These are phyloP conservation scores for Serripes groenlandicus DNA, from an alignment of 2,888 invertebrate genomes.

Conservation along the genomic window DNA sequence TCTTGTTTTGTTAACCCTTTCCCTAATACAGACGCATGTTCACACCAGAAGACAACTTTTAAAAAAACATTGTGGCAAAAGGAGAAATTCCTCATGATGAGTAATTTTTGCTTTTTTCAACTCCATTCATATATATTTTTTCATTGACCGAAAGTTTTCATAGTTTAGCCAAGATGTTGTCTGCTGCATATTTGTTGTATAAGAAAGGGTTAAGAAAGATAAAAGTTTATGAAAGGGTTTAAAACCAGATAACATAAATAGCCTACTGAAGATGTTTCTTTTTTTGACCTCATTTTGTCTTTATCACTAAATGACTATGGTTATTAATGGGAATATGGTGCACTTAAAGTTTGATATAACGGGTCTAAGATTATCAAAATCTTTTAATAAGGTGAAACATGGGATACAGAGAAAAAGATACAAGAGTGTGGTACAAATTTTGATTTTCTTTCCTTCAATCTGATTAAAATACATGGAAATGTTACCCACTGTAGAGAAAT, in stretches of 20 bases:
- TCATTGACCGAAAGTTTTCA: not conserved
- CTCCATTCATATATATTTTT: not conserved
- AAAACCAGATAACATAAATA: not conserved
- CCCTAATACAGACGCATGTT: no score
- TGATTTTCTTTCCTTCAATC: not conserved
- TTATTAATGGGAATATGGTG: not conserved
- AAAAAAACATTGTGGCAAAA: constrained; percentile 10
- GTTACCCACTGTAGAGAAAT: no score
- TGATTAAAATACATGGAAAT: no score
- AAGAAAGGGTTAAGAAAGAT: no score
- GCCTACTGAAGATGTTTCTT: not conserved
- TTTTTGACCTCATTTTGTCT: not conserved
- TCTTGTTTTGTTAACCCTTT: no score
- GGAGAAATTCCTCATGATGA: not conserved
- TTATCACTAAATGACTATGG: not conserved
- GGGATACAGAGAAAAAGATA: constrained; percentile 26
- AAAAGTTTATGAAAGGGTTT: no score
- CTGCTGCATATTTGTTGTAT: not conserved
- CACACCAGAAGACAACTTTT: not conserved
- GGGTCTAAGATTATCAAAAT: constrained; percentile 6
- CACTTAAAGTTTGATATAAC: not conserved
- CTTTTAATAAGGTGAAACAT: constrained; percentile 28
- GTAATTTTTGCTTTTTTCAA: constrained; percentile 8
- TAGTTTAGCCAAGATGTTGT: not conserved
- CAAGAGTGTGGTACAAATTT: constrained; percentile 12